Base-by-base conservation (phyloP, 1,140 invertebrate species). In the Dryas iulia region DNA sequence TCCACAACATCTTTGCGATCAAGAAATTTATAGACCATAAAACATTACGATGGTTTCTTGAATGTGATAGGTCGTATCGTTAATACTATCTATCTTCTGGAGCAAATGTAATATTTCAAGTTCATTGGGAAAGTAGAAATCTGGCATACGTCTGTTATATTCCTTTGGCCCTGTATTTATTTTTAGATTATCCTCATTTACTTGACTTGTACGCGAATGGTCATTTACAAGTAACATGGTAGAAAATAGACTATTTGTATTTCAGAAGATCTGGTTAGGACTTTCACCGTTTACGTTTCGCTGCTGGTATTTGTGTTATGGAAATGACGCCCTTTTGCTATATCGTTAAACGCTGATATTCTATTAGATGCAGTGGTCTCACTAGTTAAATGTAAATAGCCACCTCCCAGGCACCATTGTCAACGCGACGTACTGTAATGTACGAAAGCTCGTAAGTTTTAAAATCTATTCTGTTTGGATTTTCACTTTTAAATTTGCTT, bases 271-370 rank as follows among this genome's bases (percentile, higher is more conserved):
- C 81, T 79, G 69, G 75, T 82, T 78, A 78, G 75, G 73, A 88
- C 86, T 89, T 89, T 89, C 87, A 83, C 87, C 86, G 78, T 83
- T 85, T 86, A 86, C 74, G 78, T 84, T 81, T 84, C 79, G 82
- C 84, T 81, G 66, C 78, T 82, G 83, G 85, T 86, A 86, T 88
- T 87, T 78, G 79, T 86, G 81, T 77, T 86, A 86, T 81, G 81
- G 78, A 78, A 85, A 85, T 83, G 81, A 78, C 76, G 85, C 87
- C 83, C 83, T 88, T 56, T 83, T 78, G 69, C 71, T 74, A 72
- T 75, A 76, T 76, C 69, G 69, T 70, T 73, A 69, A 77, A 71
- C 54, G 69, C 65, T 75, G 69, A 70, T 65, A 75, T 74, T 74
- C 59, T 73, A 71, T 66, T 65, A 68, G 59, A 65, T 64, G 65